Percentiles rank a stretch among this genome's conserved stretches.
Evolutionary conservation across 2,113 vertebrate genomes (phyloP).

Genomic region (Pseudorasbora parva): DNA sequence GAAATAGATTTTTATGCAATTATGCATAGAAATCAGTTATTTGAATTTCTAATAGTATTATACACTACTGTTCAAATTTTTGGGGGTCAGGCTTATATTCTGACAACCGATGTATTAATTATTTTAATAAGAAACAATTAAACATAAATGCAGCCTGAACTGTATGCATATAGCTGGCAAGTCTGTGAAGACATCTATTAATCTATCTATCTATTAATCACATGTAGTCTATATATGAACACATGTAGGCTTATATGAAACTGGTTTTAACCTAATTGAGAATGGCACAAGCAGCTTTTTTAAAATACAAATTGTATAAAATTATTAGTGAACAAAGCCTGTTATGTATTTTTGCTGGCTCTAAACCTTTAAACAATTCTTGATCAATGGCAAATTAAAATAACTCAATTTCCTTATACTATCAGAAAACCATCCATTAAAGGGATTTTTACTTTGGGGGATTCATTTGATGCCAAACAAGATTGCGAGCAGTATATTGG

Average conservation of each 20-base stretch:
- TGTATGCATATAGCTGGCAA: neutral
- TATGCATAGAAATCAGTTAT: too few relatives aligned
- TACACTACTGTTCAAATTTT: too few relatives aligned
- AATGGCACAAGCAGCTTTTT: neutral
- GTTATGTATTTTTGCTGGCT: neutral
- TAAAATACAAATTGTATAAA: too few relatives aligned
- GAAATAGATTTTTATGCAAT: too few relatives aligned
- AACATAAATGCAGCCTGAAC: too few relatives aligned
- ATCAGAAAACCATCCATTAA: neutral
- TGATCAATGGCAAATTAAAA: neutral
- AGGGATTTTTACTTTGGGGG: neutral
- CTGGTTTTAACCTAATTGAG: neutral
- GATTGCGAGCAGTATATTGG: neutral
- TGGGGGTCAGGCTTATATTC: too few relatives aligned
- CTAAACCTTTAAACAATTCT: neutral
- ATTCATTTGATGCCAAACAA: neutral
- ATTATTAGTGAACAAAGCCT: neutral
- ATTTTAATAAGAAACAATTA: too few relatives aligned
- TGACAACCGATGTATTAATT: too few relatives aligned
- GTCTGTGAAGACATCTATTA: too few relatives aligned
- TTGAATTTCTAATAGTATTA: too few relatives aligned
- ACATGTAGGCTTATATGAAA: neutral
- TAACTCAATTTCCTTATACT: neutral
- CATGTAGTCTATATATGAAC: neutral
- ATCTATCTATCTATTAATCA: too few relatives aligned